Conservation (phyloP, 2,113 vertebrate genomes). For the Herpetotheres cachinnans region DNA sequence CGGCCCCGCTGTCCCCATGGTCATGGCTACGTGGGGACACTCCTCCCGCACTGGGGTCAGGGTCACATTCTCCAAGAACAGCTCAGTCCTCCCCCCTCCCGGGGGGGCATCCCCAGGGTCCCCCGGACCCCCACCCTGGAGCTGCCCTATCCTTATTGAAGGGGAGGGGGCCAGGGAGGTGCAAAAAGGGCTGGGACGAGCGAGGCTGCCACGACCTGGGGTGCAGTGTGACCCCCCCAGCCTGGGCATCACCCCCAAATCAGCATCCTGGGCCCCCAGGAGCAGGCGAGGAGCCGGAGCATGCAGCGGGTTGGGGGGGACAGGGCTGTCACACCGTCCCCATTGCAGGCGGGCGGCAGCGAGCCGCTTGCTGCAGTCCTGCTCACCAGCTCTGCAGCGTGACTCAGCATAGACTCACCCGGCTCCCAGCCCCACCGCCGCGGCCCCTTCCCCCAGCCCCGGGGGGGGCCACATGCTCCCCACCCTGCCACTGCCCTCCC, state of each 20-base stretch:
- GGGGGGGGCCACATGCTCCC: not conserved
- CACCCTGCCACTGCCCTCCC: not conserved
- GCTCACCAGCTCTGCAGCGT: slow-evolving; percentile 54
- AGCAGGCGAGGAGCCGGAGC: not conserved
- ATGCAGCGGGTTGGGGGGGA: not conserved
- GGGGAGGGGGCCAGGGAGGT: not conserved
- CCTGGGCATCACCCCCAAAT: not conserved
- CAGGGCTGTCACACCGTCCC: slow-evolving; percentile 12
- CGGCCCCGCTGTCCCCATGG: accelerated
- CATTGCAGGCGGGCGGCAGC: not conserved
- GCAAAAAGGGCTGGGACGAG: not conserved
- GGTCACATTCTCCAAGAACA: not conserved
- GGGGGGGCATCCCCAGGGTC: not conserved
- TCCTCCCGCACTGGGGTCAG: accelerated
- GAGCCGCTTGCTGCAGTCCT: slow-evolving; percentile 53
- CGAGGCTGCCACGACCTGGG: accelerated
- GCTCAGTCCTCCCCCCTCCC: not conserved
- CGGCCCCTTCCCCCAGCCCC: not conserved
- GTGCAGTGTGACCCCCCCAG: not conserved
- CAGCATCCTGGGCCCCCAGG: not conserved
- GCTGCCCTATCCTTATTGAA: not conserved
- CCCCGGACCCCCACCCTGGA: not conserved
- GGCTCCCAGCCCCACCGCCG: not conserved
- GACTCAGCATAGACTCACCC: slow-evolving; percentile 58
- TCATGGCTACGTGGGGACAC: not conserved